phyloP scores from a whole-genome alignment of 2,797 vertebrate genomes.

The Catostomus latipinnis region DNA sequence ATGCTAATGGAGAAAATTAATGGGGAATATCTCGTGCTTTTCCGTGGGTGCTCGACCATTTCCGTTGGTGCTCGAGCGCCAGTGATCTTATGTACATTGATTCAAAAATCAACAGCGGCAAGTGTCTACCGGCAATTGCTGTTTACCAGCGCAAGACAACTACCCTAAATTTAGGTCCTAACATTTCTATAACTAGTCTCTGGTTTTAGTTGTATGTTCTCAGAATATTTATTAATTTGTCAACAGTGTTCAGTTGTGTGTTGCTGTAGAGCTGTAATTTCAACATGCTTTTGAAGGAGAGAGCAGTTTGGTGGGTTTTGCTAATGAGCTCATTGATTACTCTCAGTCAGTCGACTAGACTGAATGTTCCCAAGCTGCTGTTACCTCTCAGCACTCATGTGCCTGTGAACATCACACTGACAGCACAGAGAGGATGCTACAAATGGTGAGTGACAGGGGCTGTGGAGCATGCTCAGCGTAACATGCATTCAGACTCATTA shows the following conservation, averaged over 20 bases:
- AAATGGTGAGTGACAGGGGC: slow-evolving; percentile 65
- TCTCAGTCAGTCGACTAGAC: slow-evolving; percentile 58
- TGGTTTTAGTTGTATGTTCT: neutral
- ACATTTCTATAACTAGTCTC: neutral
- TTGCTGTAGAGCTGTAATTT: slow-evolving; percentile 4
- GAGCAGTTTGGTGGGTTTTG: slow-evolving; percentile 13
- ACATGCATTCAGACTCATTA: slow-evolving; percentile 15
- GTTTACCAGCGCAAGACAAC: neutral
- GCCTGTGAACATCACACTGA: slow-evolving; percentile 65
- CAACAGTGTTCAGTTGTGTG: neutral
- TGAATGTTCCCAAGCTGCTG: slow-evolving; percentile 70
- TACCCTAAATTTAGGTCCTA: neutral
- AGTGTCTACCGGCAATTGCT: neutral
- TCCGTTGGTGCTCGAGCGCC: too few species aligned
- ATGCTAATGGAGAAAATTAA: too few species aligned
- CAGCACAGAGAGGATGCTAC: slow-evolving; percentile 70
- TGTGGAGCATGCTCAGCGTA: neutral
- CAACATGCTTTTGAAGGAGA: neutral
- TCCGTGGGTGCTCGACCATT: too few species aligned
- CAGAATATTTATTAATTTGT: neutral
- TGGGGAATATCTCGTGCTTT: too few species aligned
- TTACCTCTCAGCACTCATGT: slow-evolving; percentile 65
- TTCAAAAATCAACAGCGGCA: slow-evolving; percentile 13
- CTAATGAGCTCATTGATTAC: slow-evolving; percentile 42
- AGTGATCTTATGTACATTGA: neutral